Base-by-base conservation (phyloP, 2,797 vertebrate species). In the Pangasius krempfi region DNA sequence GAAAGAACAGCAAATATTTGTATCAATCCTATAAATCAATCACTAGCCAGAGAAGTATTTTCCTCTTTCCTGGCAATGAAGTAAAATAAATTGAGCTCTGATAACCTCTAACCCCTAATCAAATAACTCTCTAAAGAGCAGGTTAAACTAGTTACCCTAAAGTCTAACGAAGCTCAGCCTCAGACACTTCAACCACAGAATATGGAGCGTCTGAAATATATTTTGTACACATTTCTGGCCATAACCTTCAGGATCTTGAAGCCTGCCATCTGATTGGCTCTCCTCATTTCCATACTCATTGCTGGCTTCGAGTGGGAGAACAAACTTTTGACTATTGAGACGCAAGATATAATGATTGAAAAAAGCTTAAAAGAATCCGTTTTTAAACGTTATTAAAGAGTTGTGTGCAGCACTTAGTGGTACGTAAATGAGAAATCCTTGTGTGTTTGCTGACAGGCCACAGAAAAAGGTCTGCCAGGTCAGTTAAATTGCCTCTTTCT, bases 91-190 rank as follows among this genome's bases (percentile, higher is more conserved):
- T 8, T 58, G 33, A 10, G 25, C 30, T 27, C 50, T 60, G 76
- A 81, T 86, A 68, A 85, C 37, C 76, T 76, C 84, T 54, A 40
- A 79, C n/a, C 73, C 30, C 13, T 30, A 52, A 84, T 68, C 14
- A 84, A 50, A 66, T 33, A 52, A 58, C 72, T 75, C 85, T 37
- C 37, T 72, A 47, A 70, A 80, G 22, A n/a, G 72, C 72, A 88
- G 30, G 72, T 66, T 68, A 66, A 84, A 85, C 82, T 66, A 52
- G 82, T 68, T 68, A 6, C 18, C 30, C 64, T 33, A 52, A 5
- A 33, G n/a, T 68, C 62, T 5, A 52, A 68, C 44, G 52, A 68
- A 84, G 9, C 27, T 33, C 62, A 13, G 44, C 1, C n/a, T 52
- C 62, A 84, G 40, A 66, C 44, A 84, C 44, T 33, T 44, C 62